Percentiles rank a stretch among this genome's conserved stretches.
phyloP scores from a whole-genome alignment of 2,888 invertebrate genomes.

The Drosophila diplacantha region DNA sequence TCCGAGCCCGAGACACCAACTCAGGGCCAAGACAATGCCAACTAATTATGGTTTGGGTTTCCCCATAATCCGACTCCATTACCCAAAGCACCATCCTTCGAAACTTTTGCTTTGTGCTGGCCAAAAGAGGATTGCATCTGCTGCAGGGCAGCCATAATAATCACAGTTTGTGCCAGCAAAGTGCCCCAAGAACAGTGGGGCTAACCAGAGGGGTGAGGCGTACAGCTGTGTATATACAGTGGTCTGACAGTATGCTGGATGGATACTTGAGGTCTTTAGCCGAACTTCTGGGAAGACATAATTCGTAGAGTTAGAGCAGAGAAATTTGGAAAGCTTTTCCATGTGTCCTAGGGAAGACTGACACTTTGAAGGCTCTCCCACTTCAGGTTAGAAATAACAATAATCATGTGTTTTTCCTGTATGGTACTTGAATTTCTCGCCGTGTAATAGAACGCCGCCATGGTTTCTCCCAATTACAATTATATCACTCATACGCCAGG shows the following conservation, averaged over 20 bases:
- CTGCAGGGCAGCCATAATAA: conserved; percentile 34
- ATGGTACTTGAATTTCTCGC: neutral
- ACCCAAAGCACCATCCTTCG: neutral
- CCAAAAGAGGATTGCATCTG: conserved; percentile 22
- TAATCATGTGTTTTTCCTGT: neutral
- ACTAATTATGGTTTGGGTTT: conserved; percentile 19
- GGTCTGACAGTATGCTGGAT: neutral
- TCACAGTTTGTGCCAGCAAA: conserved; percentile 8
- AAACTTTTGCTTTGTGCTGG: conserved; percentile 8
- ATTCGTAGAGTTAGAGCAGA: neutral
- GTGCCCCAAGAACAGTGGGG: neutral
- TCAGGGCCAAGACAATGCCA: conserved; percentile 24
- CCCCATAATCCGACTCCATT: conserved; percentile 9
- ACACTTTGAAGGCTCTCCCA: neutral
- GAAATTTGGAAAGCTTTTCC: neutral
- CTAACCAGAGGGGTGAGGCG: too few species aligned
- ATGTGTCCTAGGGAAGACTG: too few species aligned
- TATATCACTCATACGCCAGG: conserved; percentile 43
- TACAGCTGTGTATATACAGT: too few species aligned
- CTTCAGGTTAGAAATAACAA: too few species aligned
- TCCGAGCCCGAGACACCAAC: neutral
- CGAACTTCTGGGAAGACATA: neutral
- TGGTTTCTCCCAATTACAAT: conserved; percentile 27
- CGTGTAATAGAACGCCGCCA: conserved; percentile 6
- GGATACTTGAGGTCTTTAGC: neutral